These are phyloP conservation scores for Scrobipalpa atriplicella DNA, from an alignment of 2,888 invertebrate genomes.

Conservation along the genomic window DNA sequence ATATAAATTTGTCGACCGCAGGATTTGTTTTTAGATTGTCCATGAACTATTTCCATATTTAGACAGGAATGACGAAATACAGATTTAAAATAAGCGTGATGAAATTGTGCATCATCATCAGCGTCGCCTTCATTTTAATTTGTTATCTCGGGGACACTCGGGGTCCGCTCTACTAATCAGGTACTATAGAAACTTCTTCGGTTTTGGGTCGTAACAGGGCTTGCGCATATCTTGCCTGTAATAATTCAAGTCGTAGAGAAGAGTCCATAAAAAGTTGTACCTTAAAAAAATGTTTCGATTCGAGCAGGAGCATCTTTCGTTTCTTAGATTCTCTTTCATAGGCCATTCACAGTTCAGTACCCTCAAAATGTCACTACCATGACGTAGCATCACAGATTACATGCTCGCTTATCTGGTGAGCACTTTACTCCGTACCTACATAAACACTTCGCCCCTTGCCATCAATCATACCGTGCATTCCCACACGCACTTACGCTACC, in stretches of 20 bases:
- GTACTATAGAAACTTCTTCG: no score
- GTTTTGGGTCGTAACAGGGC: no score
- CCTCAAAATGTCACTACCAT: neutral
- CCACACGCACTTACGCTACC: slow-evolving; percentile 25
- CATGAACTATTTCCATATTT: neutral
- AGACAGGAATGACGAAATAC: neutral
- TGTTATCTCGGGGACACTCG: no score
- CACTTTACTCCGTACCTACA: slow-evolving; percentile 12
- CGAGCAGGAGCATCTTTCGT: no score
- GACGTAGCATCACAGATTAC: slow-evolving; percentile 1
- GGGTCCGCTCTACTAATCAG: no score
- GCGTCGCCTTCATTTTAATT: no score
- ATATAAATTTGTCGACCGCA: neutral
- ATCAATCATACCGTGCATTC: slow-evolving; percentile 27
- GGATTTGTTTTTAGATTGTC: neutral
- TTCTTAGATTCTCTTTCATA: neutral
- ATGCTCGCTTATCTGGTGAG: neutral
- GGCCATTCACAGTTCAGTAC: slow-evolving; percentile 1
- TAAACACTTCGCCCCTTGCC: neutral
- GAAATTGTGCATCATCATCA: no score
- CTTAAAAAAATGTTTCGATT: no score
- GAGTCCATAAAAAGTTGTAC: no score
- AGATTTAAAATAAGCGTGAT: neutral
- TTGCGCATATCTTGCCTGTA: no score
- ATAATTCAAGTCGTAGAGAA: no score